phyloP scores from a whole-genome alignment of 2,113 vertebrate species.

The Paraplagusia blochii region DNA sequence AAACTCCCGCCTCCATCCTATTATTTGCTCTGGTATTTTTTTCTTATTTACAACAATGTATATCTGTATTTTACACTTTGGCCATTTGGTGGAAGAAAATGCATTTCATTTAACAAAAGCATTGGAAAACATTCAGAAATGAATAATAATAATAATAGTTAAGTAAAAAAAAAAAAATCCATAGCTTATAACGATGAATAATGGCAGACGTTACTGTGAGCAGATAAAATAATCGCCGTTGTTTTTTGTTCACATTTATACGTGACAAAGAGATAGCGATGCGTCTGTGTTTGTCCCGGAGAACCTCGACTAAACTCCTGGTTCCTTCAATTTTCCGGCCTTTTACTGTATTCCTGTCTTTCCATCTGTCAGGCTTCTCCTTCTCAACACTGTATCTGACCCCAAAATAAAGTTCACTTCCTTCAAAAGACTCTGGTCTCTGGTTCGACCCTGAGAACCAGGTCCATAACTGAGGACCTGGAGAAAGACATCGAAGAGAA shows the following conservation, averaged over 20 bases:
- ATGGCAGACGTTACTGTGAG: conserved; percentile 60
- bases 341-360: neutral
- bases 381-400: neutral
- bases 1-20: conserved; percentile 32
- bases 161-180: conserved; percentile 21
- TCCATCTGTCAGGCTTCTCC: neutral
- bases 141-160: conserved; percentile 3
- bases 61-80: conserved; percentile 82
- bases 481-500: too few species aligned
- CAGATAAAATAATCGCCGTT: conserved; percentile 25
- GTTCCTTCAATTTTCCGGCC: conserved; percentile 9
- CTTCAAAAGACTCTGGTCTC: neutral
- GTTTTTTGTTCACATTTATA: conserved; percentile 64
- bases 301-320: conserved; percentile 11
- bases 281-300: conserved; percentile 19
- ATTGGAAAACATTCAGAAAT: conserved; percentile 65
- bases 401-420: too few species aligned
- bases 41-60: conserved; percentile 74
- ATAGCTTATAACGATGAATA: conserved; percentile 73
- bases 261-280: conserved; percentile 49
- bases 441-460: too few species aligned
- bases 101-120: conserved; percentile 65
- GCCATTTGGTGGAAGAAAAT: conserved; percentile 76
- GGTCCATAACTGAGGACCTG: too few species aligned
- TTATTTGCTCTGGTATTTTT: conserved; percentile 53